These are phyloP conservation scores for Sarcophaga caerulescens DNA, from an alignment of 2,888 invertebrate genomes.

Conservation along the genomic window DNA sequence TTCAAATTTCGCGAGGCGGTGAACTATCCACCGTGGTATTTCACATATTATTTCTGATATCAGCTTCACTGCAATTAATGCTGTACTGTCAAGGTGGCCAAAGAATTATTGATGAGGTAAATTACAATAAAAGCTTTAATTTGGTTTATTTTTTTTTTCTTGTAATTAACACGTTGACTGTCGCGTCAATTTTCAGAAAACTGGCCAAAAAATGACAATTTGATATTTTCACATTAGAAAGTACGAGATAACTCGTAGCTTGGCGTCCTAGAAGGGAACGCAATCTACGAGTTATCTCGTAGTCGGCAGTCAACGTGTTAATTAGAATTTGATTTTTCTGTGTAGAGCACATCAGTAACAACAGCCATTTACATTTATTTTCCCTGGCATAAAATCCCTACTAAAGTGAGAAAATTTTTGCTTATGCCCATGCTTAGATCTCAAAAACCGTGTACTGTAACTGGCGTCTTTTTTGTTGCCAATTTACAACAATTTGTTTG, in stretches of 20 bases:
- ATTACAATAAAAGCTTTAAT: background rate
- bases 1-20: conserved; percentile 54
- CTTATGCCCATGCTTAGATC: conserved; percentile 61
- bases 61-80: conserved; percentile 62
- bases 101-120: conserved; percentile 65
- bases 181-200: too few species aligned
- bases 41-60: conserved; percentile 42
- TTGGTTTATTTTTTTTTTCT: background rate
- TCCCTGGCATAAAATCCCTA: conserved; percentile 45
- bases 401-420: conserved; percentile 44
- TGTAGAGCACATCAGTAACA: conserved; percentile 50
- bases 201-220: too few species aligned
- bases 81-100: conserved; percentile 68
- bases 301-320: too few species aligned
- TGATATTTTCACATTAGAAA: too few species aligned
- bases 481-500: conserved; percentile 55
- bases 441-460: conserved; percentile 52
- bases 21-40: conserved; percentile 42
- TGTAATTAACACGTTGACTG: too few species aligned
- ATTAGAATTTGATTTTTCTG: background rate
- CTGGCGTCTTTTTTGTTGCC: conserved; percentile 56
- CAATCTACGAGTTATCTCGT: too few species aligned
- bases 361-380: conserved; percentile 42
- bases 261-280: too few species aligned
- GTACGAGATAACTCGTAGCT: too few species aligned